phyloP scores from a whole-genome alignment of 2,888 invertebrate species.

The Sisyra terminalis region DNA sequence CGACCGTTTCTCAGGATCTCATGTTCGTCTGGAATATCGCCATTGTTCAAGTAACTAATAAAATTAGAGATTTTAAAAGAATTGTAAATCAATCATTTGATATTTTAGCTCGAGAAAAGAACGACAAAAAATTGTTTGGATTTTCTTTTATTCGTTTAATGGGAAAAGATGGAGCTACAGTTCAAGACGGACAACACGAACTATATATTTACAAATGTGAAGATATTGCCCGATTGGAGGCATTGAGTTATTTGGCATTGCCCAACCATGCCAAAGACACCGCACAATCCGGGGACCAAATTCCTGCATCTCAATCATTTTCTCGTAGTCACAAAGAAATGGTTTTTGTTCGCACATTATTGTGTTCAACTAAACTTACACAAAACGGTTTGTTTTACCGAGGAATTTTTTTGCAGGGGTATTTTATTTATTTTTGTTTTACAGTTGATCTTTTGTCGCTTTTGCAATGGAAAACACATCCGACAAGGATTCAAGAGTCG shows the following conservation, averaged over 20 bases:
- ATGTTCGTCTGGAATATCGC: conserved; percentile 77
- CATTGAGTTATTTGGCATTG: conserved; percentile 43
- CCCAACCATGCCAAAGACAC: conserved; percentile 46
- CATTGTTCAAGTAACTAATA: conserved; percentile 80
- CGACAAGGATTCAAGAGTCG: conserved; percentile 74
- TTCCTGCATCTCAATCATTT: conserved; percentile 35
- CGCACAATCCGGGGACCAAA: conserved; percentile 28
- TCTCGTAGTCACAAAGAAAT: conserved; percentile 71
- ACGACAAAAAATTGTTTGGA: conserved; percentile 79
- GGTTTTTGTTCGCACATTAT: conserved; percentile 61
- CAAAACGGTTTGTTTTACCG: conserved; percentile 78
- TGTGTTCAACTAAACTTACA: conserved; percentile 93
- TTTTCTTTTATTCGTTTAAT: conserved; percentile 82
- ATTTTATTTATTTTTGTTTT: conserved; percentile 12
- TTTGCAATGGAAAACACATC: conserved; percentile 81
- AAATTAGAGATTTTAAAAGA: background rate
- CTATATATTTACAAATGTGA: conserved; percentile 90
- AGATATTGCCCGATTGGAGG: conserved; percentile 52
- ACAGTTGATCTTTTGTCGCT: conserved; percentile 72
- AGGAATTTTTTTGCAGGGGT: too few species aligned
- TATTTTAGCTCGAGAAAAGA: conserved; percentile 65
- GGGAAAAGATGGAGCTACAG: conserved; percentile 80
- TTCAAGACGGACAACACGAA: conserved; percentile 76
- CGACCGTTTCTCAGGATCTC: conserved; percentile 83
- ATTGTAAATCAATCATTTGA: background rate